A percentile compares a stretch with the other conserved stretches of the same genome.
Evolutionary conservation across 2,113 vertebrate genomes (phyloP).

Genomic region (Pelobates fuscus): DNA sequence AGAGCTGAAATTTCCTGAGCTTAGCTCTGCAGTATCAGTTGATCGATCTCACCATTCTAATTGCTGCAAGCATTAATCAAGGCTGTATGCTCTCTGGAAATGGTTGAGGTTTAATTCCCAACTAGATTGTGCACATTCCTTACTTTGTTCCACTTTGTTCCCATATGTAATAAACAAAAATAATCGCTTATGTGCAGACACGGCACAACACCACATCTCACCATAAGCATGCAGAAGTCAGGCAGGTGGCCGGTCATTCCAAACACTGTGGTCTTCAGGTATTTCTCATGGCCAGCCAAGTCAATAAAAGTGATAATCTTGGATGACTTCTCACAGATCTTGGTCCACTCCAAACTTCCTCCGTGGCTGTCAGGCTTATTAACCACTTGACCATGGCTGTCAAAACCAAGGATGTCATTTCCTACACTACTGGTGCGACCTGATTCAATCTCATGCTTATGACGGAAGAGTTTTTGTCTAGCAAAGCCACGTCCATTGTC

Average conservation of each 20-base stretch:
- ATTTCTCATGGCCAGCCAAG: slow-evolving; percentile 95
- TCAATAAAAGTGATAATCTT: slow-evolving; percentile 99
- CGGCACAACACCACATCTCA: too few species aligned
- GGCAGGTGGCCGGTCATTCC: slow-evolving; percentile 97
- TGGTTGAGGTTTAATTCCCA: too few species aligned
- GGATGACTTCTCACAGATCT: slow-evolving; percentile 97
- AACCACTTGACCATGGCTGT: slow-evolving; percentile 92
- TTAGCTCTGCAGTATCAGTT: too few species aligned
- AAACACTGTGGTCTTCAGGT: slow-evolving; percentile 97
- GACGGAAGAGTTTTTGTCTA: slow-evolving; percentile 96
- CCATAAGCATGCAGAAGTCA: slow-evolving; percentile 99
- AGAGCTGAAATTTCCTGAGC: too few species aligned
- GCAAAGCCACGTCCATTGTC: slow-evolving; percentile 97
- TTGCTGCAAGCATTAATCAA: too few species aligned
- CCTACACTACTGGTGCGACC: slow-evolving; percentile 97
- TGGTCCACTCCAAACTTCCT: slow-evolving; percentile 96
- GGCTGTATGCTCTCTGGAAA: too few species aligned
- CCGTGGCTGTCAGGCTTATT: slow-evolving; percentile 96
- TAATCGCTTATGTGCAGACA: too few species aligned
- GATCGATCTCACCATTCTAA: too few species aligned
- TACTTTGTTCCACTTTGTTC: too few species aligned
- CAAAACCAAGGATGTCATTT: slow-evolving; percentile 96
- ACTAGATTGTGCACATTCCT: too few species aligned
- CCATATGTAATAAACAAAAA: too few species aligned
- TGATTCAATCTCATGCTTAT: slow-evolving; percentile 97